Conservation (phyloP, 2,888 invertebrate species). For the Oxytorus armatus region DNA sequence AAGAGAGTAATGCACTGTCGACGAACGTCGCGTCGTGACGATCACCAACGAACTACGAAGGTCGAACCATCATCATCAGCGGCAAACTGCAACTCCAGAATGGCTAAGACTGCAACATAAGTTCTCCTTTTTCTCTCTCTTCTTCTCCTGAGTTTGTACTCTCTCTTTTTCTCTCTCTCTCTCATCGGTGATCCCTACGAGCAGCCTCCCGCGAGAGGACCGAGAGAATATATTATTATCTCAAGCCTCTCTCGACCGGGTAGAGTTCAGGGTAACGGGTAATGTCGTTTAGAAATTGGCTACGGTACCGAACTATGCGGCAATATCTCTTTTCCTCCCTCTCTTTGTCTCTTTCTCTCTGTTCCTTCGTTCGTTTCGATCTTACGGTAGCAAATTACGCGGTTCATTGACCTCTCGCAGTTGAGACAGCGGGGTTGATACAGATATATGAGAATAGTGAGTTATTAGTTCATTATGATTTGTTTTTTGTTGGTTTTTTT, state of each 20-base stretch:
- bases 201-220: conserved; percentile 35
- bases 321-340: conserved; percentile 25
- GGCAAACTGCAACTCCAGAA: conserved; percentile 38
- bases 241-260: conserved; percentile 41
- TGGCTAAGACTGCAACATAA: conserved; percentile 15
- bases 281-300: conserved; percentile 65
- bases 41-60: conserved; percentile 55
- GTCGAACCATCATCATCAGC: conserved; percentile 64
- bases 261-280: conserved; percentile 66
- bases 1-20: conserved; percentile 33
- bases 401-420: conserved; percentile 35
- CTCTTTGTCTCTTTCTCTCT: not conserved
- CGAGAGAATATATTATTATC: conserved; percentile 63
- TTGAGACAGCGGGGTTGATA: conserved; percentile 9
- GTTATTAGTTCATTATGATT: conserved; percentile 6
- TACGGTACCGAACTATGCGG: conserved; percentile 56
- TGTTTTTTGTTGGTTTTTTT: not conserved
- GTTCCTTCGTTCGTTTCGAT: conserved; percentile 33
- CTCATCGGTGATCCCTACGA: conserved; percentile 33
- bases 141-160: conserved; percentile 2
- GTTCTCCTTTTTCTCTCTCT: conserved; percentile 1
- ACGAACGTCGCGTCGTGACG: conserved; percentile 62
- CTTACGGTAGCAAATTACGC: conserved; percentile 50
- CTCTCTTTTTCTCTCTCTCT: not conserved
- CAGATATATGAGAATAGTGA: not conserved